These are phyloP conservation scores for Lagodon rhomboides DNA, from an alignment of 2,797 vertebrate species.

Conservation along the genomic window DNA sequence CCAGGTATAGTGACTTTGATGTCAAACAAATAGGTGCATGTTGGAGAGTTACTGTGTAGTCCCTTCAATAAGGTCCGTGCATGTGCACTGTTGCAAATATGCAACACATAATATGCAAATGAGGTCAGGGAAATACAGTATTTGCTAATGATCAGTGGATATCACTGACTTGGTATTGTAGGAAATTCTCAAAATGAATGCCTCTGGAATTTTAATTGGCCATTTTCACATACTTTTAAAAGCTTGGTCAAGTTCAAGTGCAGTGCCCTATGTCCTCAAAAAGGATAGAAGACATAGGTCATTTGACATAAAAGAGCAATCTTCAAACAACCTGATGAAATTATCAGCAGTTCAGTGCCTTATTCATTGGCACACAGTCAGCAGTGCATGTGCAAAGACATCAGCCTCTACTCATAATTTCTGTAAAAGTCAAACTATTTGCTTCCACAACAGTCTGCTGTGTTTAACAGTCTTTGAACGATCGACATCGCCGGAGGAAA, in stretches of 20 bases:
- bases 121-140: conserved; percentile 5
- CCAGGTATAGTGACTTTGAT: conserved; percentile 16
- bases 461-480: conserved; percentile 12
- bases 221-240: conserved; percentile 9
- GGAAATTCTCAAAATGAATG: background rate
- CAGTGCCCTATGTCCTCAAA: background rate
- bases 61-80: conserved; percentile 27
- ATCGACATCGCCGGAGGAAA: background rate
- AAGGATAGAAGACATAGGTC: background rate
- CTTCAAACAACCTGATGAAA: conserved; percentile 6
- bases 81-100: conserved; percentile 30
- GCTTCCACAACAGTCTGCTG: background rate
- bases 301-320: background rate
- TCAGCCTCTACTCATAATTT: background rate
- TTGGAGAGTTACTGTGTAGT: conserved; percentile 7
- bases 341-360: conserved; percentile 31
- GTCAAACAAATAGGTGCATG: conserved; percentile 47
- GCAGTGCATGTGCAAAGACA: background rate
- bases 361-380: conserved; percentile 32
- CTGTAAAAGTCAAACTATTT: conserved; percentile 3
- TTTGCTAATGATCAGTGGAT: conserved; percentile 3
- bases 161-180: background rate
- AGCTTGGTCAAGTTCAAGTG: background rate
- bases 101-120: conserved; percentile 9
- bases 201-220: background rate